A percentile compares a stretch with the other conserved stretches of the same genome.
These are phyloP conservation scores for Ibidorhyncha struthersii DNA, from an alignment of 2,113 vertebrate species.

Conservation along the genomic window DNA sequence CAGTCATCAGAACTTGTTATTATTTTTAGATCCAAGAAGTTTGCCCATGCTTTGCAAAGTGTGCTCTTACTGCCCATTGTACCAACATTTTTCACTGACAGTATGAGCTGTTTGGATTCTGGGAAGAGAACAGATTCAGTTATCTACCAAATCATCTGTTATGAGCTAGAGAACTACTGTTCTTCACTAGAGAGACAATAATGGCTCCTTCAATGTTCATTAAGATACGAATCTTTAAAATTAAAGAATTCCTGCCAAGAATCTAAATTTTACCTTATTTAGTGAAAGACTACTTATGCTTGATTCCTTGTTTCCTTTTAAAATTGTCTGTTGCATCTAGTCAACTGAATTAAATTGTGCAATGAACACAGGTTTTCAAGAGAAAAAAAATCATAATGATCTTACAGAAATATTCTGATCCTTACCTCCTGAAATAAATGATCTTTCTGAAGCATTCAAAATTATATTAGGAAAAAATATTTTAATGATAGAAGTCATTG, in stretches of 20 bases:
- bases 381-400: neutral
- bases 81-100: neutral
- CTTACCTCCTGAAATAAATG: neutral
- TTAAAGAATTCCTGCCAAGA: neutral
- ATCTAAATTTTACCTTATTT: neutral
- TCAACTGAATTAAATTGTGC: neutral
- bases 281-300: neutral
- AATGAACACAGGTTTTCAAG: neutral
- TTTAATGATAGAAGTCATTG: neutral
- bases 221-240: neutral
- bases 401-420: neutral
- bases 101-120: neutral
- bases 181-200: neutral
- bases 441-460: neutral
- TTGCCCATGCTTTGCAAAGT: neutral
- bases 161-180: neutral
- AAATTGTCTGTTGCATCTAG: neutral
- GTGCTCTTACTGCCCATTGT: neutral
- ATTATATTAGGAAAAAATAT: neutral
- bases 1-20: neutral
- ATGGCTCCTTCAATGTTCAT: neutral
- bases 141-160: neutral
- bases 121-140: neutral
- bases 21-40: neutral
- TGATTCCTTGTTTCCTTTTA: neutral